phyloP scores from a whole-genome alignment of 2,888 invertebrate genomes.

The Eupelmus urozonus region DNA sequence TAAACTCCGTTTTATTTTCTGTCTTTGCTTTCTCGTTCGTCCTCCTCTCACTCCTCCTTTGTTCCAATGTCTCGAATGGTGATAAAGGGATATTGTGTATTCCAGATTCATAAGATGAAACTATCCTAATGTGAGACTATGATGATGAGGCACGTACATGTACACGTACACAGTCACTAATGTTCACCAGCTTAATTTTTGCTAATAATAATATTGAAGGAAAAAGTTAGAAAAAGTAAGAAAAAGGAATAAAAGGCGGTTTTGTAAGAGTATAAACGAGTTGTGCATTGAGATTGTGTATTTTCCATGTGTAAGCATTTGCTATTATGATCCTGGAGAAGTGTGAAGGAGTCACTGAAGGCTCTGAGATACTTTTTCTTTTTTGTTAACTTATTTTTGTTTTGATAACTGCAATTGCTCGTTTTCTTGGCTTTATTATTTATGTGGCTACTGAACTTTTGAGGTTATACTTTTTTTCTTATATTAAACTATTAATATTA shows the following conservation, averaged over 20 bases:
- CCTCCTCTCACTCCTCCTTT: slow-evolving; percentile 10
- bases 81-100: neutral
- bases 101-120: neutral
- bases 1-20: slow-evolving; percentile 2
- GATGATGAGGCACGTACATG: slow-evolving; percentile 5
- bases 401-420: slow-evolving; percentile 32
- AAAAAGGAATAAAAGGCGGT: slow-evolving; percentile 61
- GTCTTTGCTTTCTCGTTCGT: slow-evolving; percentile 2
- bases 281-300: slow-evolving; percentile 31
- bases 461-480: slow-evolving; percentile 26
- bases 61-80: neutral
- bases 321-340: slow-evolving; percentile 25
- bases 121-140: slow-evolving; percentile 13
- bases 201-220: slow-evolving; percentile 38
- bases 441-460: slow-evolving; percentile 16
- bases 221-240: slow-evolving; percentile 62
- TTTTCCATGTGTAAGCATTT: slow-evolving; percentile 43
- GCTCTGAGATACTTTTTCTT: slow-evolving; percentile 19
- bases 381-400: slow-evolving; percentile 39
- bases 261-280: slow-evolving; percentile 61
- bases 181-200: slow-evolving; percentile 36
- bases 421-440: slow-evolving; percentile 17
- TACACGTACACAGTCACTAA: slow-evolving; percentile 27
- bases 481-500: neutral
- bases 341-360: neutral